Evolutionary conservation across 2,797 vertebrate genomes (phyloP).

Genomic region (Artibeus lituratus): DNA sequence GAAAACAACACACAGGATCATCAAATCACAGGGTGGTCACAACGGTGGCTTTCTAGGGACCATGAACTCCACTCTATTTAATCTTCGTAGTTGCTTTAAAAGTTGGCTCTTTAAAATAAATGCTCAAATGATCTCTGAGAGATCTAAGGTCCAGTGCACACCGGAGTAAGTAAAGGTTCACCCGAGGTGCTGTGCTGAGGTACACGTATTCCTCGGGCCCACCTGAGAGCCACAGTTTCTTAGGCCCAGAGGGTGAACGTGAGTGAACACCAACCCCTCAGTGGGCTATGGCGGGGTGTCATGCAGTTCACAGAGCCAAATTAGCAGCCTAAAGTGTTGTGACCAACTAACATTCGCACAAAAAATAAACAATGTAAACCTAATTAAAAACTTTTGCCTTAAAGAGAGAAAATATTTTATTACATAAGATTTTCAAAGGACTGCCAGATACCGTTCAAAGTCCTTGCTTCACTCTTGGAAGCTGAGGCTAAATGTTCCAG

Average conservation of each 20-base stretch:
- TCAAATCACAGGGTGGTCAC: not conserved
- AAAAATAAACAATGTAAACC: not conserved
- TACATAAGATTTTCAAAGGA: slow-evolving; percentile 15
- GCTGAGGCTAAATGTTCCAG: not conserved
- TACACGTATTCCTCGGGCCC: not conserved
- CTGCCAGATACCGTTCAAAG: slow-evolving; percentile 13
- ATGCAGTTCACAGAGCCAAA: not conserved
- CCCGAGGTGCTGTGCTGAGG: too few species aligned
- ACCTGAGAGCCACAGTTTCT: not conserved
- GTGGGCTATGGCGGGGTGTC: not conserved
- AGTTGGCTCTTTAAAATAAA: not conserved
- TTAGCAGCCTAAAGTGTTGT: not conserved
- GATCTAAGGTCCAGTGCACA: not conserved
- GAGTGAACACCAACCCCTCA: not conserved
- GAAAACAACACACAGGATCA: not conserved
- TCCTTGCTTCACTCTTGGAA: slow-evolving; percentile 30
- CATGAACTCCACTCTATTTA: not conserved
- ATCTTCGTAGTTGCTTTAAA: not conserved
- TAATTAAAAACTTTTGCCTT: not conserved
- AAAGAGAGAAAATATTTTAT: not conserved
- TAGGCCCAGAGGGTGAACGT: not conserved
- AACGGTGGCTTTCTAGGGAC: not conserved
- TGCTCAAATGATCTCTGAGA: not conserved
- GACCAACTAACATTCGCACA: not conserved
- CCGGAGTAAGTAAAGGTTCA: not conserved